Percentiles rank a stretch among this genome's conserved stretches.
Conservation (phyloP, 1,140 invertebrate species). For the Vanessa tameamea region DNA sequence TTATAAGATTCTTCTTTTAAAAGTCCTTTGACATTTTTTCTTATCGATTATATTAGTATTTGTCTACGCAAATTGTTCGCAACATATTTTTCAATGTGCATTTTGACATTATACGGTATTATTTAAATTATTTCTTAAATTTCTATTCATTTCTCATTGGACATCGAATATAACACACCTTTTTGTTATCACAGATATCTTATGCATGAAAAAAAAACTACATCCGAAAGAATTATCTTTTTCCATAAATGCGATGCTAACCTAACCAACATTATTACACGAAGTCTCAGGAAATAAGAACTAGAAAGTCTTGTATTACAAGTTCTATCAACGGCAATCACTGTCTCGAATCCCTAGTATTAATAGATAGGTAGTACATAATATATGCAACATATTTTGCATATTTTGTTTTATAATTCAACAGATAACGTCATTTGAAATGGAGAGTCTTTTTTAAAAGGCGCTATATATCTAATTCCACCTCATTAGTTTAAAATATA, state of each 20-base stretch:
- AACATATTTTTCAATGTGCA: too few relatives aligned
- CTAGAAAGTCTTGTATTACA: slow-evolving; percentile 22
- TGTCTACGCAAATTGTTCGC: too few relatives aligned
- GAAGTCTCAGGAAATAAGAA: slow-evolving; percentile 14
- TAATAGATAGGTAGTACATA: background rate
- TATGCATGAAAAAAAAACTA: background rate
- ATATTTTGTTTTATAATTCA: background rate
- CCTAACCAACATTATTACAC: background rate
- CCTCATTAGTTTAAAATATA: too few relatives aligned
- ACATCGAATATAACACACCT: too few relatives aligned
- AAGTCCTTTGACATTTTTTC: background rate
- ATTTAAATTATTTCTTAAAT: too few relatives aligned
- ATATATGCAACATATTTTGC: background rate
- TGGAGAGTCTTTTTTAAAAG: background rate
- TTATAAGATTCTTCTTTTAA: background rate
- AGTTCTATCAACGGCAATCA: slow-evolving; percentile 5
- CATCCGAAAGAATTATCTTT: background rate
- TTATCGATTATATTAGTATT: too few relatives aligned
- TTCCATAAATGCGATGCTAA: slow-evolving; percentile 2
- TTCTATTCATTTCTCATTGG: too few relatives aligned
- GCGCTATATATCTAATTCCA: too few relatives aligned
- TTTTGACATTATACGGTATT: too few relatives aligned
- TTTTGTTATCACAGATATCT: background rate
- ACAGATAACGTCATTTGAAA: background rate
- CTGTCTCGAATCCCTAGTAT: background rate